Evolutionary conservation across 2,113 vertebrate genomes (phyloP).

Genomic region (Xiphophorus maculatus): DNA sequence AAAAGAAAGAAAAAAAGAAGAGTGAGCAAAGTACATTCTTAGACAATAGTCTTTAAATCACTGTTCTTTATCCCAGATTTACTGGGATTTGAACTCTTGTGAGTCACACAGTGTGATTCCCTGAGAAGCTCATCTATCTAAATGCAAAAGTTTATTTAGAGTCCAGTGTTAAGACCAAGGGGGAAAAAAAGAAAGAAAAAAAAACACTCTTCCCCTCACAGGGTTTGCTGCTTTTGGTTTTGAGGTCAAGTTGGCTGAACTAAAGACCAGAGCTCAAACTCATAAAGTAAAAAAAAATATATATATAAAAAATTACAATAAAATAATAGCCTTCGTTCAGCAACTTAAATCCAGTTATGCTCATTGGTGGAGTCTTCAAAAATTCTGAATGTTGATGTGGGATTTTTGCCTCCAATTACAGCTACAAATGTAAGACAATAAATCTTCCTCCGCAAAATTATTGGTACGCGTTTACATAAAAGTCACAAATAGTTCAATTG

Average conservation of each 20-base stretch:
- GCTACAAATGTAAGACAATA: too few relatives aligned
- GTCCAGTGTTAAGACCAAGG: constrained; percentile 32
- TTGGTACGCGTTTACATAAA: background rate
- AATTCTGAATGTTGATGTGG: background rate
- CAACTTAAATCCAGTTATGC: background rate
- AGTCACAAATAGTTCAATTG: background rate
- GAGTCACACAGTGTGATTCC: constrained; percentile 55
- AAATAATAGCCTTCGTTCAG: background rate
- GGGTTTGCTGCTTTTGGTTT: constrained; percentile 38
- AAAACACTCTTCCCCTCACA: constrained; percentile 31
- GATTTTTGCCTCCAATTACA: background rate
- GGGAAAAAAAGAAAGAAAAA: constrained; percentile 30
- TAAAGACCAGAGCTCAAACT: constrained; percentile 24
- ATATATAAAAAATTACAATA: background rate
- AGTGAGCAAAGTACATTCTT: constrained; percentile 18
- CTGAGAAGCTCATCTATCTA: constrained; percentile 44
- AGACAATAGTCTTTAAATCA: constrained; percentile 34
- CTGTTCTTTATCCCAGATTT: constrained; percentile 47
- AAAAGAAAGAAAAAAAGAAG: background rate
- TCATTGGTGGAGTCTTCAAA: background rate
- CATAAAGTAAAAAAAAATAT: constrained; percentile 17
- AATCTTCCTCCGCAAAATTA: background rate
- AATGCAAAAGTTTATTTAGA: constrained; percentile 62
- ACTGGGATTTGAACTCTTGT: constrained; percentile 55
- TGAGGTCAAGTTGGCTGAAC: constrained; percentile 52